Evolutionary conservation across 2,113 vertebrate species (phyloP).

Genomic region (Planiliza haematocheilus): DNA sequence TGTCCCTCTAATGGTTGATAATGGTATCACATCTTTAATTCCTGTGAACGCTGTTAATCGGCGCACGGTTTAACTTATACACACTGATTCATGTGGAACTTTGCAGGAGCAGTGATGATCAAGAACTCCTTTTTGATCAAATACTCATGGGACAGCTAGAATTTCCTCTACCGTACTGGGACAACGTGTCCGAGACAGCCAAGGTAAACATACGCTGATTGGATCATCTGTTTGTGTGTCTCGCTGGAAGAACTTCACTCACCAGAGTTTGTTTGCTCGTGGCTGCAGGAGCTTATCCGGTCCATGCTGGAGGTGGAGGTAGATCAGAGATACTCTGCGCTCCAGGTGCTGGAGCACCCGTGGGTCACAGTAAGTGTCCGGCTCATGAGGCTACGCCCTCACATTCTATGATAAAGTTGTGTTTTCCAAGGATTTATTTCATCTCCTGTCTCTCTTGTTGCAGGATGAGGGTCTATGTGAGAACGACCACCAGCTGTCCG

Average conservation of each 20-base stretch:
- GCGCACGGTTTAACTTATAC: neutral
- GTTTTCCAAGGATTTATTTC: neutral
- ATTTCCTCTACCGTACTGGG: constrained; percentile 97
- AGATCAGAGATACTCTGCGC: constrained; percentile 92
- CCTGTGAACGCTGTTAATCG: neutral
- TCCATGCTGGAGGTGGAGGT: constrained; percentile 97
- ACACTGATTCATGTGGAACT: neutral
- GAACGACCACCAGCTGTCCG: constrained; percentile 95
- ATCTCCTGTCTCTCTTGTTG: constrained; percentile 5
- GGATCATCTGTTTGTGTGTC: neutral
- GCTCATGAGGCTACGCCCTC: no score
- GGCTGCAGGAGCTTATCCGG: constrained; percentile 91
- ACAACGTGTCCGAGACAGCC: constrained; percentile 95
- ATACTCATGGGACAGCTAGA: constrained; percentile 97
- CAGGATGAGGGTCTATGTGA: constrained; percentile 96
- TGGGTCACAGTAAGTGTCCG: constrained; percentile 95
- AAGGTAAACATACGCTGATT: constrained; percentile 81
- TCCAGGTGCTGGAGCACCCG: constrained; percentile 95
- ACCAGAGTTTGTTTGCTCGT: neutral
- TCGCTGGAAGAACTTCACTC: neutral
- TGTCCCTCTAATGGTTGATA: constrained; percentile 38
- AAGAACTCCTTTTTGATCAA: constrained; percentile 98
- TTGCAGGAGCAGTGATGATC: constrained; percentile 93
- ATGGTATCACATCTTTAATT: neutral
- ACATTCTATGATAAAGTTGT: no score